Evolutionary conservation across 1,140 invertebrate genomes (phyloP).

Genomic region (Trigoniulus corallinus): DNA sequence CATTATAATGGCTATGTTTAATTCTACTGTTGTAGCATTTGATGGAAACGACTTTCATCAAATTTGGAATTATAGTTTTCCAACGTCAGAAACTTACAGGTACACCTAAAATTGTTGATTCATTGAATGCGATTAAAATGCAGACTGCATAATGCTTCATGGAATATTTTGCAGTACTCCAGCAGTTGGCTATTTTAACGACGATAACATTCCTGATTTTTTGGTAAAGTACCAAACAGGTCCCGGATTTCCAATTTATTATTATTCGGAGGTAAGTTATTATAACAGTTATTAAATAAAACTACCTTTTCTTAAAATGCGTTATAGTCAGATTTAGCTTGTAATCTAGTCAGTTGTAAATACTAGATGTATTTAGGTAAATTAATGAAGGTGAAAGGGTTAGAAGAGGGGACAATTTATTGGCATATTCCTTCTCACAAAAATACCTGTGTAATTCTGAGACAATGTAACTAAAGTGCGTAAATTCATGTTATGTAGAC

Average conservation of each 20-base stretch:
- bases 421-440: too few species aligned
- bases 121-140: background rate
- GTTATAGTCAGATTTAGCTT: too few species aligned
- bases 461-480: background rate
- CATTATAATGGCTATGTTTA: conserved; percentile 52
- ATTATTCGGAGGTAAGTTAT: conserved; percentile 44
- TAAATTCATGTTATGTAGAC: conserved; percentile 25
- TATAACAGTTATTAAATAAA: background rate
- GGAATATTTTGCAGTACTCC: conserved; percentile 41
- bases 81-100: conserved; percentile 35
- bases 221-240: conserved; percentile 60
- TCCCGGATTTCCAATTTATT: conserved; percentile 54
- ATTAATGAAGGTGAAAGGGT: too few species aligned
- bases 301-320: too few species aligned
- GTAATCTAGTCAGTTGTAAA: too few species aligned
- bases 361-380: too few species aligned
- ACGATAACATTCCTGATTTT: conserved; percentile 64
- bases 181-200: conserved; percentile 61
- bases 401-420: too few species aligned
- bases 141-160: background rate
- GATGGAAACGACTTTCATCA: conserved; percentile 44
- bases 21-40: conserved; percentile 52
- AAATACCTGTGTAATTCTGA: too few species aligned
- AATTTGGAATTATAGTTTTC: conserved; percentile 54
- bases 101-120: conserved; percentile 12